Conservation (phyloP, 53 echinoderm and acorn worm genomes). For the Astropecten irregularis region DNA sequence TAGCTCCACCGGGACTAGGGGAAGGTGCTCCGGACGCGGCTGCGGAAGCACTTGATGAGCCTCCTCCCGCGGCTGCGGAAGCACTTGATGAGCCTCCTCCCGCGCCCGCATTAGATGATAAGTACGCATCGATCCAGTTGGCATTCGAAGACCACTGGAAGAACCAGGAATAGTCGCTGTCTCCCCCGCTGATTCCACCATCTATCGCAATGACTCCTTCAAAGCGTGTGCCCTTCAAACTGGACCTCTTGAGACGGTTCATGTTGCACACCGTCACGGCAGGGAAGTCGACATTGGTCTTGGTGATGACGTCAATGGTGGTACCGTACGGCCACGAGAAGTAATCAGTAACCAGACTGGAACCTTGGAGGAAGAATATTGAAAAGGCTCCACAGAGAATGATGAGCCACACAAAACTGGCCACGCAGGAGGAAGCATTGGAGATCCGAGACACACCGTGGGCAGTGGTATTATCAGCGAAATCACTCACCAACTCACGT, state of each 20-base stretch:
- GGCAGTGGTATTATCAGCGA: constrained; percentile 71
- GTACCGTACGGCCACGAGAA: constrained; percentile 63
- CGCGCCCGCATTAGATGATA: not conserved
- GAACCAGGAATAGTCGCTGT: constrained; percentile 70
- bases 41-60: not conserved
- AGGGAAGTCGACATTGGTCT: constrained; percentile 62
- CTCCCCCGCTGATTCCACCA: constrained; percentile 68
- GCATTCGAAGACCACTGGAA: constrained; percentile 73
- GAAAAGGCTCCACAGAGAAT: constrained; percentile 35
- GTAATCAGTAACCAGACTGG: constrained; percentile 50
- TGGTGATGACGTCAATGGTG: constrained; percentile 72
- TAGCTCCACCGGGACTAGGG: not conserved
- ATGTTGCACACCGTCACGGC: constrained; percentile 89
- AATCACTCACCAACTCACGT: constrained; percentile 59
- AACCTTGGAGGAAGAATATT: constrained; percentile 66
- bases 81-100: constrained; percentile 5
- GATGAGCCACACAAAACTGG: constrained; percentile 77
- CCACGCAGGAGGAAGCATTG: constrained; percentile 40
- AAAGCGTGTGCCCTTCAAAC: constrained; percentile 64
- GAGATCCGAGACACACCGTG: constrained; percentile 76
- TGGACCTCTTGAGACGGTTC: constrained; percentile 64
- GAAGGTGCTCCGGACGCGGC: too few species aligned
- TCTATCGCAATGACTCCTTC: constrained; percentile 84
- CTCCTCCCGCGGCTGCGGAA: constrained; percentile 4
- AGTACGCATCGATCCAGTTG: constrained; percentile 43